These are phyloP conservation scores for Euphydryas editha DNA, from an alignment of 2,888 invertebrate species.

Conservation along the genomic window DNA sequence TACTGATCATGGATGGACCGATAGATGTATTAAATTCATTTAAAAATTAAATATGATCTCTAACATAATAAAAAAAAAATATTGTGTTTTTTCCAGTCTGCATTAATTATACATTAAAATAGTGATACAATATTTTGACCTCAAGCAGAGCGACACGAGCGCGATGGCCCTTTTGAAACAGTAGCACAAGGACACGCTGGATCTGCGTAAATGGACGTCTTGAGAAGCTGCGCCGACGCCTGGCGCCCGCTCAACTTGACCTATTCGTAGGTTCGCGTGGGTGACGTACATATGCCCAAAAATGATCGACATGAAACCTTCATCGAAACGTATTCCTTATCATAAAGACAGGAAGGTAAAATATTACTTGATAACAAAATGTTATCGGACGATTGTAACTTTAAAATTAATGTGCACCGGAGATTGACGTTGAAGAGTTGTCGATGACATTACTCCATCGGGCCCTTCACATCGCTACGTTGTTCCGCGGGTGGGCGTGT, in stretches of 20 bases:
- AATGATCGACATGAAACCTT: constrained; percentile 15
- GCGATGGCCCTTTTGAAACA: constrained; percentile 25
- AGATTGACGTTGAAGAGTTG: constrained; percentile 36
- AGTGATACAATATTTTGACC: constrained; percentile 4
- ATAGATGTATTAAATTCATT: no score
- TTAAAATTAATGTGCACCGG: constrained; percentile 14
- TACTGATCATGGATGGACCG: no score
- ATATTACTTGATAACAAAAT: background rate
- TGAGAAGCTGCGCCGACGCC: constrained; percentile 41
- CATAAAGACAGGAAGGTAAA: constrained; percentile 7
- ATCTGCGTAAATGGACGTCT: constrained; percentile 61
- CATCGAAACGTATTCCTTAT: constrained; percentile 22
- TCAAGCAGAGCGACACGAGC: constrained; percentile 4
- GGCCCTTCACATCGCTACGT: constrained; percentile 29
- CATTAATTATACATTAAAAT: background rate
- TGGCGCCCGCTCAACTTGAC: constrained; percentile 66
- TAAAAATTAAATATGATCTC: no score
- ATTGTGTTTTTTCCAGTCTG: background rate
- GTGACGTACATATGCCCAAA: constrained; percentile 39
- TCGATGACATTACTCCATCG: constrained; percentile 16
- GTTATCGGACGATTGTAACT: background rate
- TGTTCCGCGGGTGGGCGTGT: constrained; percentile 18
- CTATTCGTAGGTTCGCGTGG: constrained; percentile 55
- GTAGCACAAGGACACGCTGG: constrained; percentile 38
- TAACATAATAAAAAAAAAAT: background rate